Evolutionary conservation across 2,797 vertebrate species (phyloP).

Genomic region (Propithecus deckenii): DNA sequence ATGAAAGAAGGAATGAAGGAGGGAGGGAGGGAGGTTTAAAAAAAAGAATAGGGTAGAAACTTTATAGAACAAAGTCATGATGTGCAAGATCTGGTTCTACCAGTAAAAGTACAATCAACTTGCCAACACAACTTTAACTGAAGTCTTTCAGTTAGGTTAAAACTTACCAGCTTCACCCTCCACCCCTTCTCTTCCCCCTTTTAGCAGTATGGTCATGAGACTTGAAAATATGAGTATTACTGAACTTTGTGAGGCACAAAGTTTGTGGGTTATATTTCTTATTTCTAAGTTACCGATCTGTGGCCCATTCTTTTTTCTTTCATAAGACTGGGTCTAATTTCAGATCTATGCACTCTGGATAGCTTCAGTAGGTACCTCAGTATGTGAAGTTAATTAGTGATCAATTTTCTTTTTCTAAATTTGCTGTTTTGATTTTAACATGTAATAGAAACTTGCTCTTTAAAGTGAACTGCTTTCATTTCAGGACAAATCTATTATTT

Average conservation of each 20-base stretch:
- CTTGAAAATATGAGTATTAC: neutral
- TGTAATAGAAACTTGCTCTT: neutral
- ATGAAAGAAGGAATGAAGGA: neutral
- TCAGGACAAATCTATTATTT: neutral
- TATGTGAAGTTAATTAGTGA: neutral
- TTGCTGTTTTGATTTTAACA: conserved; percentile 33
- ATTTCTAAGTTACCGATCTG: neutral
- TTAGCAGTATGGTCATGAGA: neutral
- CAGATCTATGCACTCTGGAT: neutral
- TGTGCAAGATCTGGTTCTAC: neutral
- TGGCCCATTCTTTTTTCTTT: neutral
- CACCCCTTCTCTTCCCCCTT: neutral
- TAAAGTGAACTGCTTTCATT: conserved; percentile 28
- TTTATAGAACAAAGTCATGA: neutral
- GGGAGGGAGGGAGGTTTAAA: neutral
- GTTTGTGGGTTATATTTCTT: neutral
- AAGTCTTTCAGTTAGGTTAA: neutral
- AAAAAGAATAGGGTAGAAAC: neutral
- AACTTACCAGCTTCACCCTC: neutral
- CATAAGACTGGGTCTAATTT: neutral
- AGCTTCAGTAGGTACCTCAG: neutral
- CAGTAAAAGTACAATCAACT: neutral
- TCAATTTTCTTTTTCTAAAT: conserved; percentile 18
- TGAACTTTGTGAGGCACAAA: neutral
- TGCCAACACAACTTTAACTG: neutral